Base-by-base conservation (phyloP, 2,797 vertebrate genomes). In the Notoglanidium macrostoma region DNA sequence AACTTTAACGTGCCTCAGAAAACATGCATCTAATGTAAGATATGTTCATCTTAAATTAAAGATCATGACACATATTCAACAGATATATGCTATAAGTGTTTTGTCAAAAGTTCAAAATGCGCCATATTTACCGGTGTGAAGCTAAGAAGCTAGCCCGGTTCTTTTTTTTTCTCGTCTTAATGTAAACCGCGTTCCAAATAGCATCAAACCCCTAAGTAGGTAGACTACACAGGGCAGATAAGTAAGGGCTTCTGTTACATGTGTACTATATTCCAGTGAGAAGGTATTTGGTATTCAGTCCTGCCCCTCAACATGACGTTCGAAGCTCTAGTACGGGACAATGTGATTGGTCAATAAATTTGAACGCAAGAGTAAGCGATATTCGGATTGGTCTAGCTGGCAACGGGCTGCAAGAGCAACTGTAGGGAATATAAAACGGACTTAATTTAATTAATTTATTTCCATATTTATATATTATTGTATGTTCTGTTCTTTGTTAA, bases 341-440 rank as follows among this genome's bases (percentile, higher is more conserved):
- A 65, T 55, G 10, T 91, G 92, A 95, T 95, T 95, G 73, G 95
- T 84, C 78, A 81, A 90, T 11, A 77, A 15, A n/a, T 9, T 78
- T 79, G 1, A 44, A 67, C 54, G 2, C 61, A 51, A n/a, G 61
- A 89, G 57, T 59, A 90, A 87, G 46, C 32, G 6, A 49, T 29
- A 26, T 65, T 80, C 12, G 57, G 85, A 90, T 90, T 89, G 88
- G 87, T n/a, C 59, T 14, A 87, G 32, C 3, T 32, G 8, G 14
- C 59, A 40, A 40, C 14, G 32, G 5, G 19, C 51, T 79, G 54
- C 9, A 40, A 59, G 44, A 4, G 23, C 49, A 12, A 1, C 70
- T 67, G 67, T 70, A 40, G 67, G 32, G 32, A 10, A 29, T 40
- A 19, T 59, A 40, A 40, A 40, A 40, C 40, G 40, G 3, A 40